These are phyloP conservation scores for Henicopernis longicauda DNA, from an alignment of 2,113 vertebrate genomes.

Conservation along the genomic window DNA sequence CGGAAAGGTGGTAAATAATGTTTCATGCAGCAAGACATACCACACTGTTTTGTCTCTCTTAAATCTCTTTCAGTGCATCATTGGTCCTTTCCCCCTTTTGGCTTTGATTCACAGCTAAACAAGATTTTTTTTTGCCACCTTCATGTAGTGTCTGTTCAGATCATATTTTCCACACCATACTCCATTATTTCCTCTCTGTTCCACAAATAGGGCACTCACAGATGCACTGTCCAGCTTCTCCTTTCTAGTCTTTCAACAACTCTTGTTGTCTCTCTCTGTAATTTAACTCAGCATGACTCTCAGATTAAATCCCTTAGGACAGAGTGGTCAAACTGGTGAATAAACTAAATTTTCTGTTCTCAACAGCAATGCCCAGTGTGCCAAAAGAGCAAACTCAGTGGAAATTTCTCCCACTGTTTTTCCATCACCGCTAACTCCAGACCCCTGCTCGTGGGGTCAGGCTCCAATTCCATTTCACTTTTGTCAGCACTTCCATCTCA, in stretches of 20 bases:
- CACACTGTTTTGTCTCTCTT: background rate
- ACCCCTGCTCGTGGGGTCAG: accelerated
- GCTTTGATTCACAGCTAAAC: background rate
- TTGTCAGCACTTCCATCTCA: background rate
- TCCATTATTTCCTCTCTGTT: background rate
- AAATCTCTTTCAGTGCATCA: background rate
- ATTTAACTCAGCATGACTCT: background rate
- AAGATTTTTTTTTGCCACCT: background rate
- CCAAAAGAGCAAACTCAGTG: background rate
- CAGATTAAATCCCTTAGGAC: background rate
- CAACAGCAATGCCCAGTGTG: background rate
- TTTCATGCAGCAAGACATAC: background rate
- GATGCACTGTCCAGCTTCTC: background rate
- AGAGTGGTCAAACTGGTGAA: background rate
- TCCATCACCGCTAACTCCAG: background rate
- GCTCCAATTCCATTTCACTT: background rate
- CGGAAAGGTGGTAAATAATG: background rate
- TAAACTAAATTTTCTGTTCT: background rate
- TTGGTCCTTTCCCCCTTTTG: background rate
- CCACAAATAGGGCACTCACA: background rate
- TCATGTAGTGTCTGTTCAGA: background rate
- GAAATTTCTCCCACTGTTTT: background rate
- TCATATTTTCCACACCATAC: background rate
- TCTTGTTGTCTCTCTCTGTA: background rate
- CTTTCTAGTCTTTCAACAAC: background rate